These are phyloP conservation scores for Aleiodes alternator DNA, from an alignment of 2,888 invertebrate species.

Conservation along the genomic window DNA sequence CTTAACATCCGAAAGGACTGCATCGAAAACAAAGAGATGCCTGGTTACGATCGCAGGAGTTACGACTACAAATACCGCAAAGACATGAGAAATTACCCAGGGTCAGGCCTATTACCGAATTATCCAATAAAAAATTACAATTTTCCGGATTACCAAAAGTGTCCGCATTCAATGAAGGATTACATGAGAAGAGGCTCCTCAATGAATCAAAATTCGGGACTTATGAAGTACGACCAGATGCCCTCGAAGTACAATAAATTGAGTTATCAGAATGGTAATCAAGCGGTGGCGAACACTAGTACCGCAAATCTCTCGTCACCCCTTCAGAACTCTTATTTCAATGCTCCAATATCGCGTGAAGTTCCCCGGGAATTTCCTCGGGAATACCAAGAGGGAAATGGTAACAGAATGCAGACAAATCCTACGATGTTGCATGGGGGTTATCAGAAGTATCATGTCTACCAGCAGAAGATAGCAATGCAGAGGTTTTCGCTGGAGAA, in stretches of 20 bases:
- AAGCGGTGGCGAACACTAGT: conserved; percentile 52
- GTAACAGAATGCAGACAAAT: conserved; percentile 52
- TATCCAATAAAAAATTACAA: conserved; percentile 68
- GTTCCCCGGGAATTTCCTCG: conserved; percentile 61
- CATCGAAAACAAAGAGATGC: conserved; percentile 55
- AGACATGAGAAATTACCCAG: conserved; percentile 43
- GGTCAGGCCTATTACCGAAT: conserved; percentile 62
- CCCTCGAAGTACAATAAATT: conserved; percentile 58
- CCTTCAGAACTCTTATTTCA: conserved; percentile 55
- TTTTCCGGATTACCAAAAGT: conserved; percentile 68
- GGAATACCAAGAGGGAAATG: conserved; percentile 59
- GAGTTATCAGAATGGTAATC: conserved; percentile 58
- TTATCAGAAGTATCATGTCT: conserved; percentile 69
- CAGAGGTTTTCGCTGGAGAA: conserved; percentile 69
- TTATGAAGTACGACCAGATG: conserved; percentile 54
- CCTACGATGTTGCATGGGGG: conserved; percentile 58
- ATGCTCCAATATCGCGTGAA: conserved; percentile 59
- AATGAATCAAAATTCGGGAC: conserved; percentile 36
- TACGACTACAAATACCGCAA: conserved; percentile 67
- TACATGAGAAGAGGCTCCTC: conserved; percentile 55
- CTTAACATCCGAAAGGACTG: conserved; percentile 65
- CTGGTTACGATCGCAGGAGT: conserved; percentile 42
- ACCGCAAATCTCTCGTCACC: conserved; percentile 51
- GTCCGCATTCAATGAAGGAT: conserved; percentile 66
- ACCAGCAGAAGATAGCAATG: conserved; percentile 66